phyloP scores from a whole-genome alignment of 2,888 invertebrate species.

The Platycnemis pennipes region DNA sequence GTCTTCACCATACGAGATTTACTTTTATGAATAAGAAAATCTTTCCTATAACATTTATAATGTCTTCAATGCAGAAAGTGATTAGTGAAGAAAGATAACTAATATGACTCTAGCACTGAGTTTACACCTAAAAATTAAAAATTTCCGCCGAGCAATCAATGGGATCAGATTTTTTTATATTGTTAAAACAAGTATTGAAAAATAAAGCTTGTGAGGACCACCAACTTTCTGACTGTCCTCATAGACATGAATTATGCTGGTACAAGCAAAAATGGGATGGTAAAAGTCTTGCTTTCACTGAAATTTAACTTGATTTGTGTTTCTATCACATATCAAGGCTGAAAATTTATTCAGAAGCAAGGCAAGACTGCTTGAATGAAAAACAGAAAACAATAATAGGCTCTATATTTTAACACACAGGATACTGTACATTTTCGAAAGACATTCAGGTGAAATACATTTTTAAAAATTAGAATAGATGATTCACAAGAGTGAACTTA shows the following conservation, averaged over 20 bases:
- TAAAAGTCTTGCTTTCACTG: not conserved
- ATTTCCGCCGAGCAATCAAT: too few species aligned
- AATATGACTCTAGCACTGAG: too few species aligned
- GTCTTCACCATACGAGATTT: too few species aligned
- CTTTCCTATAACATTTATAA: too few species aligned
- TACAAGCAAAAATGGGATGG: not conserved
- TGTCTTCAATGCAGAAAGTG: too few species aligned
- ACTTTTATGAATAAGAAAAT: too few species aligned
- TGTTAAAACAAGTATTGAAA: too few species aligned
- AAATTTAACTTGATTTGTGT: not conserved
- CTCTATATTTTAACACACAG: slow-evolving; percentile 46
- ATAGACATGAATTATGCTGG: not conserved
- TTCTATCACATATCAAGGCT: not conserved
- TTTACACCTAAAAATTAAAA: too few species aligned
- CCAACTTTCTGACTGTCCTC: too few species aligned
- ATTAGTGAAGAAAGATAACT: too few species aligned
- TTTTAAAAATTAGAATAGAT: slow-evolving; percentile 11
- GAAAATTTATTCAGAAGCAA: not conserved
- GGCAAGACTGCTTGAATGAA: not conserved
- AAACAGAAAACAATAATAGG: slow-evolving; percentile 28
- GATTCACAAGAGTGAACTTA: not conserved
- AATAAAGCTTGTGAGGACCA: too few species aligned
- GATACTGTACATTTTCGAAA: slow-evolving; percentile 7
- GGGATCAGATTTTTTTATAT: too few species aligned
- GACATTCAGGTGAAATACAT: slow-evolving; percentile 23